phyloP scores from a whole-genome alignment of 1,140 invertebrate genomes.

The Drosophila cardini region DNA sequence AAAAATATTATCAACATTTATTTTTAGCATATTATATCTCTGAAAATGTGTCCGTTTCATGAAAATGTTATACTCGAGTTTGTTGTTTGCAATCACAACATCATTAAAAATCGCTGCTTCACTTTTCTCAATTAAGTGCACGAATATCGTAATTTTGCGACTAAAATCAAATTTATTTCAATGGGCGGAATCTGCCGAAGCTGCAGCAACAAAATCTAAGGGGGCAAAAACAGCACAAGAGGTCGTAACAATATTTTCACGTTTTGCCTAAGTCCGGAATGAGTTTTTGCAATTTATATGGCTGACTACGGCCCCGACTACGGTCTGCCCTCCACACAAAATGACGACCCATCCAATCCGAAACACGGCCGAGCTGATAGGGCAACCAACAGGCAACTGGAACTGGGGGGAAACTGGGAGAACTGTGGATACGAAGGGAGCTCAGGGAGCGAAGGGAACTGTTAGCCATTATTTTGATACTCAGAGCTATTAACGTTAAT shows the following conservation, averaged over 20 bases:
- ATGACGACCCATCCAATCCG: slow-evolving; percentile 47
- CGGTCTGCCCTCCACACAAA: slow-evolving; percentile 6
- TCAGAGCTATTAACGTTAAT: slow-evolving; percentile 81
- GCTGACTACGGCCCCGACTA: slow-evolving; percentile 19
- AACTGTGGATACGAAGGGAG: too few relatives aligned
- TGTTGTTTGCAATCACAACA: slow-evolving; percentile 55
- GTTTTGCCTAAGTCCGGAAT: slow-evolving; percentile 82
- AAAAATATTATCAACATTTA: not conserved
- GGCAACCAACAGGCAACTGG: slow-evolving; percentile 51
- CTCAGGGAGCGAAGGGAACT: slow-evolving; percentile 30
- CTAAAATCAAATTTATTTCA: slow-evolving; percentile 78
- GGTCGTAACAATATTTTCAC: slow-evolving; percentile 83
- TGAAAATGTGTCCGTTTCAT: not conserved
- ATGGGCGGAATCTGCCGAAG: slow-evolving; percentile 54
- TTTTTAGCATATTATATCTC: not conserved
- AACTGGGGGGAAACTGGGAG: too few relatives aligned
- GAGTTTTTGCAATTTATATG: slow-evolving; percentile 79
- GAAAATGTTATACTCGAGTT: slow-evolving; percentile 7
- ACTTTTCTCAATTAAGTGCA: slow-evolving; percentile 77
- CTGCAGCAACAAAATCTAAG: slow-evolving; percentile 23
- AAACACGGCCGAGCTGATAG: slow-evolving; percentile 42
- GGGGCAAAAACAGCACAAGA: slow-evolving; percentile 27
- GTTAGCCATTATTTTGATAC: slow-evolving; percentile 77
- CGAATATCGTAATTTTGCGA: slow-evolving; percentile 70
- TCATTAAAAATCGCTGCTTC: slow-evolving; percentile 75